These are phyloP conservation scores for Lycaena phlaeas DNA, from an alignment of 2,888 invertebrate genomes.

Conservation along the genomic window DNA sequence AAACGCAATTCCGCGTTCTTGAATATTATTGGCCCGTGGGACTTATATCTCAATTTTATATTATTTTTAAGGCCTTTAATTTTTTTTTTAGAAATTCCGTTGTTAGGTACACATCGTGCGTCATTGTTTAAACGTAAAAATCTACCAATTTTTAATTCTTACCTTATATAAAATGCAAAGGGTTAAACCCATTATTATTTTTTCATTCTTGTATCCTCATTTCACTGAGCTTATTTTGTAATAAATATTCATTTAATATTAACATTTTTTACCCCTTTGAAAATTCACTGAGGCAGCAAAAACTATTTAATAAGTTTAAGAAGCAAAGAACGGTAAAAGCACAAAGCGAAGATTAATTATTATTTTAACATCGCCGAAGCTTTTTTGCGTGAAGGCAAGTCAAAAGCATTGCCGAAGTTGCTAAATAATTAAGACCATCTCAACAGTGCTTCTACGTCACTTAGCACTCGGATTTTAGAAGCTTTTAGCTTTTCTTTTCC, in stretches of 20 bases:
- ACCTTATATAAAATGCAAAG: too few relatives aligned
- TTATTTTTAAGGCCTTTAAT: too few relatives aligned
- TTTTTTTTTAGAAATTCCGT: too few relatives aligned
- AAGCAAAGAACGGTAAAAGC: constrained; percentile 49
- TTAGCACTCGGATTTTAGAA: constrained; percentile 39
- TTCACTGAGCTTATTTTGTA: not conserved
- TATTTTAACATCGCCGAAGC: constrained; percentile 66
- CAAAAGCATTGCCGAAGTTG: constrained; percentile 69
- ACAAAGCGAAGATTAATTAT: constrained; percentile 69
- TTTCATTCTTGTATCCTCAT: too few relatives aligned
- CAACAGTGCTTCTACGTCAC: constrained; percentile 46
- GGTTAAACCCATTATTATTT: too few relatives aligned
- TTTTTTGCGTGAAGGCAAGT: constrained; percentile 64
- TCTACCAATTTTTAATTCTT: too few relatives aligned
- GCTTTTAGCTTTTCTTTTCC: too few relatives aligned
- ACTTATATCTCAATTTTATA: too few relatives aligned
- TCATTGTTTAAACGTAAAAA: too few relatives aligned
- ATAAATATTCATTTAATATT: constrained; percentile 6
- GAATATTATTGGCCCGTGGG: too few relatives aligned
- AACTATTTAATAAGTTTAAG: constrained; percentile 68
- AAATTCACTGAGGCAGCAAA: constrained; percentile 50
- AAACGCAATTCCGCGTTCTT: too few relatives aligned
- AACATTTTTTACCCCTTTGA: constrained; percentile 24
- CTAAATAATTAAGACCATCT: constrained; percentile 66
- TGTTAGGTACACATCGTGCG: too few relatives aligned